These are phyloP conservation scores for Cecidostiba fungosa DNA, from an alignment of 2,888 invertebrate species.

Conservation along the genomic window DNA sequence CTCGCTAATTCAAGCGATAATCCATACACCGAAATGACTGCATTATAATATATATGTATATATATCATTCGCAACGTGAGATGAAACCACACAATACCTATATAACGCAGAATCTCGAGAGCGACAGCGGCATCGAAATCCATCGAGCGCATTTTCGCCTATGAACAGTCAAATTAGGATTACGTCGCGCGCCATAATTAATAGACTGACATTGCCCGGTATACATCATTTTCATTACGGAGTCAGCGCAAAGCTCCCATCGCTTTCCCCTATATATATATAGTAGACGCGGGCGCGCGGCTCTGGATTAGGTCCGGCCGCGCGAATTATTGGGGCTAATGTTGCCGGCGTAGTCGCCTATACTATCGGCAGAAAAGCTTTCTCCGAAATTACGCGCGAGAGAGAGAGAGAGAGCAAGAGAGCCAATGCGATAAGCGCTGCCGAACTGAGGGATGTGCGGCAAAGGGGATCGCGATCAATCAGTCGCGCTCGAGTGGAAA, in stretches of 20 bases:
- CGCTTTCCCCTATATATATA: slow-evolving; percentile 68
- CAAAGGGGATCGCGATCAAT: neutral
- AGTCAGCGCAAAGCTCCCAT: slow-evolving; percentile 73
- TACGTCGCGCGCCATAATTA: slow-evolving; percentile 75
- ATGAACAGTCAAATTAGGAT: slow-evolving; percentile 69
- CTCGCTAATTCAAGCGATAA: neutral
- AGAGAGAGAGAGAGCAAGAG: neutral
- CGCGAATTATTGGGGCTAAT: neutral
- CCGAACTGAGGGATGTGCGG: neutral
- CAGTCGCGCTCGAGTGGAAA: neutral
- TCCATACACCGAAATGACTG: too few relatives aligned
- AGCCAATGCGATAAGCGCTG: neutral
- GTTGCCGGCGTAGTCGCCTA: neutral
- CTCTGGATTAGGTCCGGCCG: neutral
- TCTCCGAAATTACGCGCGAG: neutral
- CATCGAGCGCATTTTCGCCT: neutral
- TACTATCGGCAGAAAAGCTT: neutral
- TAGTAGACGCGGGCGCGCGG: slow-evolving; percentile 65
- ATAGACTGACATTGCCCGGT: slow-evolving; percentile 74
- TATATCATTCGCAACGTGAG: neutral
- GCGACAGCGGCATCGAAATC: neutral
- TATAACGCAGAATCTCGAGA: neutral
- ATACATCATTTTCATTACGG: slow-evolving; percentile 73
- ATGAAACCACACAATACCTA: too few relatives aligned
- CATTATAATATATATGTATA: too few relatives aligned